A percentile compares a stretch with the other conserved stretches of the same genome.
These are phyloP conservation scores for Phyllotreta cruciferae DNA, from an alignment of 2,888 invertebrate genomes.

Conservation along the genomic window DNA sequence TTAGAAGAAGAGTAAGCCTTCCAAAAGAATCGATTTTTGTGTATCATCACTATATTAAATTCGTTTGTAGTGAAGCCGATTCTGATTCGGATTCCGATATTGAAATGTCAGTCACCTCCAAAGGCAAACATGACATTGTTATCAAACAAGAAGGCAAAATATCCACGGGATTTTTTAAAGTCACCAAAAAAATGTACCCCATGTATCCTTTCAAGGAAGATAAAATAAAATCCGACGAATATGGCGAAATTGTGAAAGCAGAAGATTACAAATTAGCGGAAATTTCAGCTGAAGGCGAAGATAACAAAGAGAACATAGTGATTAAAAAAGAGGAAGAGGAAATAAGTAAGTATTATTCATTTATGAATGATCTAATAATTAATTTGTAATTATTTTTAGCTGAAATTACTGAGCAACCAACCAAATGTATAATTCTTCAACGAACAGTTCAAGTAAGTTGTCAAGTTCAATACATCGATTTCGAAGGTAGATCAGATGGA, in stretches of 20 bases:
- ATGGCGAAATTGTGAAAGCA: conserved; percentile 92
- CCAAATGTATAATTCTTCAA: conserved; percentile 82
- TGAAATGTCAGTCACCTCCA: conserved; percentile 80
- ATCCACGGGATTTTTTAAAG: conserved; percentile 83
- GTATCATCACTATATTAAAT: neutral
- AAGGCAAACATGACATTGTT: conserved; percentile 87
- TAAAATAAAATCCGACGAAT: conserved; percentile 89
- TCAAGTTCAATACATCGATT: conserved; percentile 92
- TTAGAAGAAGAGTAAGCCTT: conserved; percentile 52
- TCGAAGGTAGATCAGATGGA: conserved; percentile 92
- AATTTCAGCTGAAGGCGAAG: conserved; percentile 69
- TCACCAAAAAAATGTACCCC: conserved; percentile 89
- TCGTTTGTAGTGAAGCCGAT: conserved; percentile 69
- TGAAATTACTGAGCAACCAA: conserved; percentile 79
- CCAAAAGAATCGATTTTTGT: neutral
- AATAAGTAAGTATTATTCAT: conserved; percentile 17
- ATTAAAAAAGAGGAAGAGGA: conserved; percentile 65
- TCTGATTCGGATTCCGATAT: conserved; percentile 86
- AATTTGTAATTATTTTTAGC: conserved; percentile 41
- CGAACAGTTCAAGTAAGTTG: conserved; percentile 83
- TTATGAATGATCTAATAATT: neutral
- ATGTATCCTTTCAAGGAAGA: conserved; percentile 97
- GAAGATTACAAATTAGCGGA: conserved; percentile 91
- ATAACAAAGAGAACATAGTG: conserved; percentile 72
- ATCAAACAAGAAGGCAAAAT: conserved; percentile 74